A percentile compares a stretch with the other conserved stretches of the same genome.
Conservation (phyloP, 2,113 vertebrate species). For the Blennius ocellaris region DNA sequence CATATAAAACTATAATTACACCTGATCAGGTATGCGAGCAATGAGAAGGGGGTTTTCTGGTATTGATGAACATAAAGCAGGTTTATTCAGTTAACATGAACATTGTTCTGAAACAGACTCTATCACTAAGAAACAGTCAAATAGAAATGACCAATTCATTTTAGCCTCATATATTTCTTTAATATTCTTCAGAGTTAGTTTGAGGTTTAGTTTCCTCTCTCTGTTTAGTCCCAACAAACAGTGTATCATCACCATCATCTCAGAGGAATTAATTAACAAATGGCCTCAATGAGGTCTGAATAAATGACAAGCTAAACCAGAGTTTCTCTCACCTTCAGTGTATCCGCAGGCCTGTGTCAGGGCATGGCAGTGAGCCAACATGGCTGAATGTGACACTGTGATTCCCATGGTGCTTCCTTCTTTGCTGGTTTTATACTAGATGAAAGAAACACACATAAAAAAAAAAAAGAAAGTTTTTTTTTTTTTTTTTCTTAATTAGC, state of each 20-base stretch:
- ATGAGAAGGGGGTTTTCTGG: background rate
- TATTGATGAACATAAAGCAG: background rate
- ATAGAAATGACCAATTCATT: background rate
- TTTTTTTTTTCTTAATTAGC: no score
- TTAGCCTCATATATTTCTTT: background rate
- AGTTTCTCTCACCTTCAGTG: conserved; percentile 88
- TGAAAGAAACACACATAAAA: conserved; percentile 27
- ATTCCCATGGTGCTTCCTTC: conserved; percentile 97
- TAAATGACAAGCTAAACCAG: background rate
- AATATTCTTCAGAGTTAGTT: background rate
- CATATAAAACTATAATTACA: conserved; percentile 49
- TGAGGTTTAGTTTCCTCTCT: background rate
- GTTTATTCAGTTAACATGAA: background rate
- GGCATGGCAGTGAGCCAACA: conserved; percentile 92
- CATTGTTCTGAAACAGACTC: background rate
- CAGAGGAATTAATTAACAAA: conserved; percentile 1
- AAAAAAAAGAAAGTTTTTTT: no score
- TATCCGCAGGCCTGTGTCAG: conserved; percentile 95
- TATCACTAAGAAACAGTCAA: background rate
- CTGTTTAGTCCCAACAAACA: background rate
- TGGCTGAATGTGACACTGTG: conserved; percentile 89
- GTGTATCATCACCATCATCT: background rate
- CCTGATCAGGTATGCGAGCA: conserved; percentile 19
- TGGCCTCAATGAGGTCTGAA: background rate
- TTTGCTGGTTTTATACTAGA: conserved; percentile 96